phyloP scores from a whole-genome alignment of 2,797 vertebrate species.

The Chromobotia macracanthus region DNA sequence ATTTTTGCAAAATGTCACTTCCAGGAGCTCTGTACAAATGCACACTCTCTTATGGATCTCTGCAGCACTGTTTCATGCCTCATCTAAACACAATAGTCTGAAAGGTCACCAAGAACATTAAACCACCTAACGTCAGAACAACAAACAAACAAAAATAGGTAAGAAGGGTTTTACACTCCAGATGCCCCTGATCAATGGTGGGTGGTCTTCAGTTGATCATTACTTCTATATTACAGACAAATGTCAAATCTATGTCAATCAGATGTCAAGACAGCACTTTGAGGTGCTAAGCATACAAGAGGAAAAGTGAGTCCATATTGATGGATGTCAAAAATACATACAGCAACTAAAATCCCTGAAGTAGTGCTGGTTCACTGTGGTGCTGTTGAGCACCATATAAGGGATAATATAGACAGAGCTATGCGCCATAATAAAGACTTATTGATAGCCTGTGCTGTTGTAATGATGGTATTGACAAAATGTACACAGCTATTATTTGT shows the following conservation, averaged over 20 bases:
- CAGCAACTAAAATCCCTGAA: constrained; percentile 69
- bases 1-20: constrained; percentile 53
- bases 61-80: constrained; percentile 46
- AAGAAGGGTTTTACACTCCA: constrained; percentile 58
- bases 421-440: constrained; percentile 77
- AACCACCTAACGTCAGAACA: constrained; percentile 60
- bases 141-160: constrained; percentile 61
- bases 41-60: constrained; percentile 58
- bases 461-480: constrained; percentile 78
- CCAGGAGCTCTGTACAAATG: constrained; percentile 50
- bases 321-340: constrained; percentile 75
- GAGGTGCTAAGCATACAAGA: constrained; percentile 58
- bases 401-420: constrained; percentile 75
- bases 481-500: constrained; percentile 73
- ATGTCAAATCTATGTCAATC: constrained; percentile 39
- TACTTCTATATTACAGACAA: constrained; percentile 64
- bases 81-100: constrained; percentile 35
- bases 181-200: constrained; percentile 69
- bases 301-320: constrained; percentile 74
- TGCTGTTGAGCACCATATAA: constrained; percentile 69
- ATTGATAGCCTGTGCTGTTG: constrained; percentile 72
- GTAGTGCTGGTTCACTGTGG: constrained; percentile 61
- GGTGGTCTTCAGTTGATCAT: constrained; percentile 69
- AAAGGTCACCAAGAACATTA: constrained; percentile 53
- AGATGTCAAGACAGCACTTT: constrained; percentile 36